Evolutionary conservation across 2,888 invertebrate genomes (phyloP).

Genomic region (Cataglyphis altisquamis): DNA sequence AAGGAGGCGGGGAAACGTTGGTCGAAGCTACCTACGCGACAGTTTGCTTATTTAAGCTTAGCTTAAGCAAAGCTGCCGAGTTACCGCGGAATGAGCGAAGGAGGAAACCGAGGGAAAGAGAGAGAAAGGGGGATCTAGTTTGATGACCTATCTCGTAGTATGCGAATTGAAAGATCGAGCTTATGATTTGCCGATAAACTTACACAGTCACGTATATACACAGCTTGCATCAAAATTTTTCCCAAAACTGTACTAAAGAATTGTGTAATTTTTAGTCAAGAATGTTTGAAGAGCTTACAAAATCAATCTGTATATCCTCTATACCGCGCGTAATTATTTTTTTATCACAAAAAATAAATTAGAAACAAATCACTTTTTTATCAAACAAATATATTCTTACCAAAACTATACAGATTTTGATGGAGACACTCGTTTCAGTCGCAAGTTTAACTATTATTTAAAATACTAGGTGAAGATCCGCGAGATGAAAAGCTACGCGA

Average conservation of each 20-base stretch:
- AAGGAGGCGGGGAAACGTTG: slow-evolving; percentile 62
- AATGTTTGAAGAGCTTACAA: background rate
- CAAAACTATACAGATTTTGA: background rate
- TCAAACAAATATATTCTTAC: background rate
- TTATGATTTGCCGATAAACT: slow-evolving; percentile 36
- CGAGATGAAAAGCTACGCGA: slow-evolving; percentile 15
- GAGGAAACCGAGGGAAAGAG: slow-evolving; percentile 17
- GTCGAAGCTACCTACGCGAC: slow-evolving; percentile 70
- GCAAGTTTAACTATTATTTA: background rate
- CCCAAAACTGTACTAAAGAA: background rate
- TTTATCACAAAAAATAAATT: no score
- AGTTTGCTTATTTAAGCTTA: slow-evolving; percentile 79
- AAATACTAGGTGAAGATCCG: background rate
- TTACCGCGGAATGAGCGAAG: slow-evolving; percentile 60
- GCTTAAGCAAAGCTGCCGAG: slow-evolving; percentile 74
- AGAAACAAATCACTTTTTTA: no score
- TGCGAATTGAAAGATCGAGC: slow-evolving; percentile 70
- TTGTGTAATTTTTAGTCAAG: background rate
- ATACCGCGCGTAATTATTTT: background rate
- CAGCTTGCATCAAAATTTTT: background rate
- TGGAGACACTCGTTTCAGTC: background rate
- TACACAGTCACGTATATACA: slow-evolving; percentile 25
- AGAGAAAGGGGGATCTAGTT: background rate
- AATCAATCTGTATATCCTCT: background rate
- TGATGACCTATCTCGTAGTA: slow-evolving; percentile 48